Conservation (phyloP, 2,888 invertebrate genomes). For the Drosophila hawaiiensis region DNA sequence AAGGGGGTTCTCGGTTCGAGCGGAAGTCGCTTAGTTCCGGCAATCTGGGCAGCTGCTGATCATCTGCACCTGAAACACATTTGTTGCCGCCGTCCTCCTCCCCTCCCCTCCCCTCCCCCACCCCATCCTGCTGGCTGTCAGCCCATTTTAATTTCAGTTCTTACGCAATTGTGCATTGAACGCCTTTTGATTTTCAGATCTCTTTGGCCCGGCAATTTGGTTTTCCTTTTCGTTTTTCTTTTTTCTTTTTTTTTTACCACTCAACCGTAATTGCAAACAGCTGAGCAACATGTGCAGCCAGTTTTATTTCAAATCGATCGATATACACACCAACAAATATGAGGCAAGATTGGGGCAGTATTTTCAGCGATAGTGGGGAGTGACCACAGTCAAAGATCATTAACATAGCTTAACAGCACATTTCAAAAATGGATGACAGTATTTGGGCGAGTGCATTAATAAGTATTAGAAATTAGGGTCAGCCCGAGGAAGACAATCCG, state of each 20-base stretch:
- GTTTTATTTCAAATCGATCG: constrained; percentile 40
- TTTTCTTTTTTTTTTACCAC: constrained; percentile 17
- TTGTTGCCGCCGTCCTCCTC: constrained; percentile 19
- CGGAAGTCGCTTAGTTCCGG: constrained; percentile 76
- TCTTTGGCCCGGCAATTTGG: constrained; percentile 36
- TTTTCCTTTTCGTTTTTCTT: constrained; percentile 10
- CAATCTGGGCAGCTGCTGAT: constrained; percentile 45
- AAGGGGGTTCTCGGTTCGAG: constrained; percentile 33
- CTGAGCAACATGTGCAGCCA: constrained; percentile 73
- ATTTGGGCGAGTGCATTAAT: neutral
- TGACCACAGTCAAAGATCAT: constrained; percentile 40
- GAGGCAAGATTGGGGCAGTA: constrained; percentile 22
- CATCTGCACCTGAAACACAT: constrained; percentile 57
- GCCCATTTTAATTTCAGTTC: constrained; percentile 19
- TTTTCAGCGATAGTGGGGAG: neutral
- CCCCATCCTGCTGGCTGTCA: neutral
- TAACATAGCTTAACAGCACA: constrained; percentile 21
- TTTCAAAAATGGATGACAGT: neutral
- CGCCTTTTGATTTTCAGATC: constrained; percentile 66
- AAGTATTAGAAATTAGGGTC: constrained; percentile 11
- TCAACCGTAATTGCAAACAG: constrained; percentile 72
- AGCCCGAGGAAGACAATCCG: constrained; percentile 4
- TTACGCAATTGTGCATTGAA: constrained; percentile 65
- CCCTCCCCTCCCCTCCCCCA: neutral
- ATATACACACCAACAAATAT: constrained; percentile 15